These are phyloP conservation scores for Macrosoma leucophasiata DNA, from an alignment of 2,888 invertebrate species.

Conservation along the genomic window DNA sequence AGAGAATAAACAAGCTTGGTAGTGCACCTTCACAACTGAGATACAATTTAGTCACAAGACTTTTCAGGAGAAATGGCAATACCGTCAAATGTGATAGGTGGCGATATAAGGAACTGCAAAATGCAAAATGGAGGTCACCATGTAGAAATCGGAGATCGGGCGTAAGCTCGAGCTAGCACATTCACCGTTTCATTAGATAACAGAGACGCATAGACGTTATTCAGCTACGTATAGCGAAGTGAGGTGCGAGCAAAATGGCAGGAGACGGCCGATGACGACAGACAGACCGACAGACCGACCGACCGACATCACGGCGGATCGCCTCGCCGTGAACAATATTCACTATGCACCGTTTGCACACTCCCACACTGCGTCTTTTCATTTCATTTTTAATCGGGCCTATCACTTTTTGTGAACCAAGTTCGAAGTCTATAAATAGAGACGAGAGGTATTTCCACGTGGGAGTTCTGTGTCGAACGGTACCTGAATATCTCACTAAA, in stretches of 20 bases:
- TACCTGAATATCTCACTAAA: constrained; percentile 58
- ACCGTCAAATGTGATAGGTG: too few species aligned
- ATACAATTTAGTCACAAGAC: too few species aligned
- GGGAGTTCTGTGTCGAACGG: constrained; percentile 60
- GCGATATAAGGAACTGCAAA: too few species aligned
- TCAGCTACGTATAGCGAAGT: background rate
- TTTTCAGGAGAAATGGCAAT: too few species aligned
- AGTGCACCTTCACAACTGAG: too few species aligned
- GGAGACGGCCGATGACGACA: constrained; percentile 9
- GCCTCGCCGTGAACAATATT: constrained; percentile 15
- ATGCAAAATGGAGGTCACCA: constrained; percentile 16
- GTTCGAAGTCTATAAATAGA: constrained; percentile 69
- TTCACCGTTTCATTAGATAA: constrained; percentile 23
- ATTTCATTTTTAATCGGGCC: constrained; percentile 39
- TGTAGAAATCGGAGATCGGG: constrained; percentile 8
- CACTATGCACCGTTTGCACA: constrained; percentile 10
- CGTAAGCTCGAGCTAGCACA: too few species aligned
- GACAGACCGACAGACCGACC: constrained; percentile 3
- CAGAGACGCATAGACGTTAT: constrained; percentile 15
- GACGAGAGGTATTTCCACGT: constrained; percentile 72
- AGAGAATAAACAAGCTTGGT: too few species aligned
- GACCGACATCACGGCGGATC: too few species aligned
- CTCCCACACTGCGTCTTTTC: constrained; percentile 24
- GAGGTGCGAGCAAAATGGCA: constrained; percentile 23
- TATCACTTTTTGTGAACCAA: constrained; percentile 59